Conservation (phyloP, 2,797 vertebrate species). For the Danio choprae region DNA sequence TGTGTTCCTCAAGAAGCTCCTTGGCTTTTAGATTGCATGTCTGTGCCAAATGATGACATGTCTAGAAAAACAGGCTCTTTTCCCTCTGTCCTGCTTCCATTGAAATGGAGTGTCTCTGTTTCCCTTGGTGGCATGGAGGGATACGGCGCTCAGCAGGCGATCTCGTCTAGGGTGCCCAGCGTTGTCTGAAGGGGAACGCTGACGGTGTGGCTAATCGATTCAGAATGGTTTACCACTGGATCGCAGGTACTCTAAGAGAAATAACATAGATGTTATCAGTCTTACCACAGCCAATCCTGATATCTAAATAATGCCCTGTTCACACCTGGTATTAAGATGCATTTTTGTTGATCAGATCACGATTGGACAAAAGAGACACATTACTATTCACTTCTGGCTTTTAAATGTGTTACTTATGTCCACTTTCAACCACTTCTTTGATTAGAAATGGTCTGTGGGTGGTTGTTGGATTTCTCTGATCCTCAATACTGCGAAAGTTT, state of each 20-base stretch:
- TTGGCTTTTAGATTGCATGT: slow-evolving; percentile 23
- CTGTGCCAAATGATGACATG: slow-evolving; percentile 45
- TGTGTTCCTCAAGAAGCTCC: slow-evolving; percentile 41
- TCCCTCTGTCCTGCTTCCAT: slow-evolving; percentile 59
- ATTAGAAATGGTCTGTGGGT: too few relatives aligned
- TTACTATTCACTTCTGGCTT: too few relatives aligned
- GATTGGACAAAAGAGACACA: too few relatives aligned
- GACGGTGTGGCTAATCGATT: slow-evolving; percentile 98
- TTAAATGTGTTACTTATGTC: too few relatives aligned
- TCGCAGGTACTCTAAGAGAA: slow-evolving; percentile 90
- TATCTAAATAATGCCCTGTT: slow-evolving; percentile 3
- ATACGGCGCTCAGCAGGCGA: slow-evolving; percentile 88
- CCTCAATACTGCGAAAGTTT: too few relatives aligned
- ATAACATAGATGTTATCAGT: slow-evolving; percentile 19
- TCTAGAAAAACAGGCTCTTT: slow-evolving; percentile 53
- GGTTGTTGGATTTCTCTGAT: too few relatives aligned
- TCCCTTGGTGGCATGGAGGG: slow-evolving; percentile 48
- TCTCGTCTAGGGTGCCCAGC: slow-evolving; percentile 94
- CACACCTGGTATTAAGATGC: too few relatives aligned
- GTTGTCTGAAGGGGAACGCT: slow-evolving; percentile 93
- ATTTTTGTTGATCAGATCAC: too few relatives aligned
- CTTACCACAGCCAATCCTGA: slow-evolving; percentile 3
- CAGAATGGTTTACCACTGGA: slow-evolving; percentile 92
- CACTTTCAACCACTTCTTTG: too few relatives aligned
- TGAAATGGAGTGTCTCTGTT: slow-evolving; percentile 27